A percentile compares a stretch with the other conserved stretches of the same genome.
Evolutionary conservation across 92 coral and sea anemone species (phyloP).

Genomic region (Palythoa grandis): DNA sequence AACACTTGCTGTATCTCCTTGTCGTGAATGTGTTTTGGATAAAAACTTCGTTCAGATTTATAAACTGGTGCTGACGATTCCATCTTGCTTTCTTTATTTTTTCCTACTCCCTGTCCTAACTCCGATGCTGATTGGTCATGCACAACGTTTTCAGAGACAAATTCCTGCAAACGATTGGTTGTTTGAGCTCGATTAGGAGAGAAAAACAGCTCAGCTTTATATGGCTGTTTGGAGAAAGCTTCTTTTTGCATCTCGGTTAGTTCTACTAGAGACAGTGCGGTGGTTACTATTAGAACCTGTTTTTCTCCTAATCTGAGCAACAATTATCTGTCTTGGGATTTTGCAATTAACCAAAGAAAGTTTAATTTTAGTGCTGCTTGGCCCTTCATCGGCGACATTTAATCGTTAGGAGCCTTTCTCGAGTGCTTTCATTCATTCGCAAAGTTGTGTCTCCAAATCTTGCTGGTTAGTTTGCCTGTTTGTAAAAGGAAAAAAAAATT

Average conservation of each 20-base stretch:
- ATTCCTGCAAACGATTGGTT: background rate
- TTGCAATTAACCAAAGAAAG: no score
- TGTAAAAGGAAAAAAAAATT: no score
- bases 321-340: no score
- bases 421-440: no score
- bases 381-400: background rate
- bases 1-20: background rate
- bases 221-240: slow-evolving; percentile 1
- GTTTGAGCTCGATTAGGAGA: slow-evolving; percentile 14
- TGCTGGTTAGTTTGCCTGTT: no score
- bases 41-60: slow-evolving; percentile 14
- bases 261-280: background rate
- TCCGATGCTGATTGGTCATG: background rate
- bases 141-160: no score
- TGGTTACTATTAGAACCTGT: background rate
- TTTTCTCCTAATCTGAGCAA: background rate
- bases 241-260: background rate
- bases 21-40: background rate
- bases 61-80: background rate
- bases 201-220: slow-evolving; percentile 24
- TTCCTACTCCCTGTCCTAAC: background rate
- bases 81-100: background rate
- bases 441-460: no score
- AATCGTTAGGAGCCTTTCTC: no score
- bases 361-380: background rate